Base-by-base conservation (phyloP, 92 coral and sea anemone genomes). In the Phenganax stokvisi region DNA sequence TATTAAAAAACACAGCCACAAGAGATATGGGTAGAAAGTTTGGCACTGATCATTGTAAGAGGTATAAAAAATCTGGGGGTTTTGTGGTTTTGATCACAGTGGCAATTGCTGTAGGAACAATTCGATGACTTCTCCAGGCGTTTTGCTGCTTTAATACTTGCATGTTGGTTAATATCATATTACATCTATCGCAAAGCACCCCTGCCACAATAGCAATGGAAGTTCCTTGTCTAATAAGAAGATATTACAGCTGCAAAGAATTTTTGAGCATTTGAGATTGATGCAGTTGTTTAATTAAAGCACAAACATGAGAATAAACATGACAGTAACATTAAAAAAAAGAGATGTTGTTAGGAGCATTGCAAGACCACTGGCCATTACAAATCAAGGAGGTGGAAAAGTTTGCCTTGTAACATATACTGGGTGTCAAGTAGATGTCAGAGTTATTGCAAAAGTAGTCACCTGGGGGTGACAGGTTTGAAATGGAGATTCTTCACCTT, bases 181-280 rank as follows among this genome's bases (percentile, higher is more conserved):
- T 57, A 8, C 63, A 57, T 57, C 17, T n/a, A 57, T 57, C 63
- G 63, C 3, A 8, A 57, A 57, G 63, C 17, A 8, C 17, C 63
- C 29, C 75, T 28, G 29, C 52, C 6, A 28, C 52, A 5, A 71
- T 6, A 28, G 75, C 37, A 71, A 71, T 67, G 61, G 60, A 80
- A 80, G 84, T 80, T 63, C 66, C 76, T 37, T 54, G 80, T 81
- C 68, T 3, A 13, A 67, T 67, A 37, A 82, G 86, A 81, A 86
- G 86, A 31, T 86, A 82, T 83, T 80, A 82, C 54, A 83, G 70
- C 57, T 86, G 82, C 77, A 83, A 86, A 86, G 86, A 82, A 81
- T 59, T 8, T 47, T 76, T 83, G 86, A 83, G 76, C 69, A 54
- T 82, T 20, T 53, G 75, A 82, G 25, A 77, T 82, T 63, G 83